A percentile compares a stretch with the other conserved stretches of the same genome.
Evolutionary conservation across 2,113 vertebrate species (phyloP).

Genomic region (Xenopus tropicalis): DNA sequence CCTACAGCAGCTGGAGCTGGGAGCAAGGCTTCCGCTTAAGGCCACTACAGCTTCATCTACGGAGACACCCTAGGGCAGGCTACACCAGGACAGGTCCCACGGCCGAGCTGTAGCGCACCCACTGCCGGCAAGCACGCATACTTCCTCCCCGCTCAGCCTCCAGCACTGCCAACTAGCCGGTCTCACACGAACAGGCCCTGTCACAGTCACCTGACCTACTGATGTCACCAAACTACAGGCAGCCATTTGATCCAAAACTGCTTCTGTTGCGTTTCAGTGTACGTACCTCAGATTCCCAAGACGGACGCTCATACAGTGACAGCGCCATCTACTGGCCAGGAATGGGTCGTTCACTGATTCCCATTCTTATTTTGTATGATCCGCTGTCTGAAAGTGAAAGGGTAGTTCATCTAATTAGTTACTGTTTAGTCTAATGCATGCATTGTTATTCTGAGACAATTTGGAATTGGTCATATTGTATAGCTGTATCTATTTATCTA

Average conservation of each 20-base stretch:
- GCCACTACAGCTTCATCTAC: slow-evolving; percentile 2
- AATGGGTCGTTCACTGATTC: too few relatives aligned
- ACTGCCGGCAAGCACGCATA: neutral
- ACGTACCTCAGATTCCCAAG: too few relatives aligned
- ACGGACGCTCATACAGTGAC: too few relatives aligned
- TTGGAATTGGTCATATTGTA: too few relatives aligned
- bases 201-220: neutral
- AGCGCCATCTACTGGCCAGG: too few relatives aligned
- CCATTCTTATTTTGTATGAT: too few relatives aligned
- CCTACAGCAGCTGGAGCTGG: neutral
- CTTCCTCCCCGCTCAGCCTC: neutral
- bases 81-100: neutral
- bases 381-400: too few relatives aligned
- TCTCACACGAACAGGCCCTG: slow-evolving; percentile 7
- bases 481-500: too few relatives aligned
- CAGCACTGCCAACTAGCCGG: slow-evolving; percentile 30
- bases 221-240: neutral
- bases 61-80: neutral
- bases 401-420: too few relatives aligned
- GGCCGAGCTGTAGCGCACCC: neutral
- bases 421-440: too few relatives aligned
- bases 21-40: neutral
- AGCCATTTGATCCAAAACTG: neutral
- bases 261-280: neutral
- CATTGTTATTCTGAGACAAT: too few relatives aligned